Evolutionary conservation across 2,113 vertebrate species (phyloP), one percentile per base, ranked within the genome.

Genomic region (Phylloscopus trochilus): DNA sequence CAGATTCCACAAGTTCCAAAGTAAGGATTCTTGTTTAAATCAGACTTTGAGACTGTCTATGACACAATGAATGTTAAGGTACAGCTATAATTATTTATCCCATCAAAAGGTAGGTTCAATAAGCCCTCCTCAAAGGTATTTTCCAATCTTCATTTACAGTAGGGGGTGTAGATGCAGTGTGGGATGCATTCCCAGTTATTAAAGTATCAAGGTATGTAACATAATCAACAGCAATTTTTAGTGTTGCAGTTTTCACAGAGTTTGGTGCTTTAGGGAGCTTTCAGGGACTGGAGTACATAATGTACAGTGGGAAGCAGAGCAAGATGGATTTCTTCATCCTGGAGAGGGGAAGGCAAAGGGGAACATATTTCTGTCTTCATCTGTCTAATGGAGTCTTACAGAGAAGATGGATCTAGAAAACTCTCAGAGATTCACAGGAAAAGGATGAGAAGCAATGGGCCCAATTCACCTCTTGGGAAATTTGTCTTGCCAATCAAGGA

Each of bases 311-410:
- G n/a, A 94, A 80, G 49, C 19, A 91, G n/a, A 80, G 27, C 15
- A 75, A 68, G 41, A 87, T 52, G 26, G 14, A 83, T 92, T 86
- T 90, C 59, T 58, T 93, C n/a, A 79, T 63, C 58, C 26, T 47
- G 55, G 43, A 90, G 51, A 93, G 17, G 18, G 9, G 13, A 90
- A 86, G 51, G 56, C 56, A 91, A 78, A 81, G 1, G 7, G 51
- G 39, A 73, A 74, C 19, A 43, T 66, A 90, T 74, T 90, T 95
- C 92, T 95, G 72, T 92, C 76, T 92, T 88, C 85, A 83, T 59
- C 51, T 86, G 44, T 59, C 58, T 92, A 76, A 83, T 49, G 20
- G 77, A 68, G 41, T 74, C 39, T 88, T 62, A 88, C 22, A 70
- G 82, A 69, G 55, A 82, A 88, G 46, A 70, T n/a, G 17, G 31